These are phyloP conservation scores for Lithophane ornitopus DNA, from an alignment of 2,888 invertebrate genomes.

Conservation along the genomic window DNA sequence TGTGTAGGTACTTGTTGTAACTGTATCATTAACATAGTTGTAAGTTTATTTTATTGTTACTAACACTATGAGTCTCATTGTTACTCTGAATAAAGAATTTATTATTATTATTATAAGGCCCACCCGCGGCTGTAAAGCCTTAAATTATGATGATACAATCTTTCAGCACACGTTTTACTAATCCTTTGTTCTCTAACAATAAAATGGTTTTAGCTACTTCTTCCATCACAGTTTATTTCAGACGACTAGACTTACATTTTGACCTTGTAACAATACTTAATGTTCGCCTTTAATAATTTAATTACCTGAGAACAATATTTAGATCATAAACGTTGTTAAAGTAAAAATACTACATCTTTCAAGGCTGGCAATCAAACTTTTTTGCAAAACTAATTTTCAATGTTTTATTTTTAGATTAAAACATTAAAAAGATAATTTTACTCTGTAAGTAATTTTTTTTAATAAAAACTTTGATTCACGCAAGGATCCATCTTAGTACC, in stretches of 20 bases:
- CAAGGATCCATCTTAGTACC: too few relatives aligned
- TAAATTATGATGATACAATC: too few relatives aligned
- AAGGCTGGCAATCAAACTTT: constrained; percentile 12
- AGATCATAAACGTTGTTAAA: constrained; percentile 47
- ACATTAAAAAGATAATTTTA: too few relatives aligned
- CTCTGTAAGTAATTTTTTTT: too few relatives aligned
- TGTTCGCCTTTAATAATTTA: constrained; percentile 24
- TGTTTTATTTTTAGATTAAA: background rate
- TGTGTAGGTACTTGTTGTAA: too few relatives aligned
- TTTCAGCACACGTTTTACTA: background rate
- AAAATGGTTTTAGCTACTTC: background rate
- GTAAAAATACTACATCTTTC: constrained; percentile 40
- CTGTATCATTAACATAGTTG: too few relatives aligned
- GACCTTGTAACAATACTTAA: constrained; percentile 25
- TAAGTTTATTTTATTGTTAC: too few relatives aligned
- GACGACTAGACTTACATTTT: background rate
- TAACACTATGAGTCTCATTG: too few relatives aligned
- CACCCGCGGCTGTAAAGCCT: too few relatives aligned
- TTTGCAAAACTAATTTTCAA: constrained; percentile 7
- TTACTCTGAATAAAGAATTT: too few relatives aligned
- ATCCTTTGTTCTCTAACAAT: background rate
- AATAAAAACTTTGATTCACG: too few relatives aligned
- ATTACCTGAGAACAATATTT: constrained; percentile 42
- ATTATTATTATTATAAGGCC: too few relatives aligned
- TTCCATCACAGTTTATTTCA: constrained; percentile 18